Evolutionary conservation across 2,113 vertebrate genomes (phyloP).

Genomic region (Forbesichthys papilliferus): DNA sequence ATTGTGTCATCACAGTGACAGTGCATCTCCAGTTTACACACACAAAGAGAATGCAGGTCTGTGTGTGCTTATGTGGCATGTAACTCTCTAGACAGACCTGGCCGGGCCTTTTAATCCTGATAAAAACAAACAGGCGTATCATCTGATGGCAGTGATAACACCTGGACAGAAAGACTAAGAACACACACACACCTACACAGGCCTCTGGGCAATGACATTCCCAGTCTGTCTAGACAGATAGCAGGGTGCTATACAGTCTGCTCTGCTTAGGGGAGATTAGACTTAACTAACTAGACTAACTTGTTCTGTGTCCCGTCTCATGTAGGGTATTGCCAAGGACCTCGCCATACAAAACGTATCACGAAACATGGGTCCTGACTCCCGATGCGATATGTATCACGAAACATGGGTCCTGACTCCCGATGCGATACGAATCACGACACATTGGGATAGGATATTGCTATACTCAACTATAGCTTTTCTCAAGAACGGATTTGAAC

Average conservation of each 20-base stretch:
- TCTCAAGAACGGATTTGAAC: too few relatives aligned
- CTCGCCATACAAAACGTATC: too few relatives aligned
- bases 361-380: too few relatives aligned
- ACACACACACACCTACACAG: slow-evolving; percentile 13
- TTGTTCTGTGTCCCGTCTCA: background rate
- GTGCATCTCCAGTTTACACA: background rate
- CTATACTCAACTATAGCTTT: too few relatives aligned
- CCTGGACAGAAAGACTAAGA: slow-evolving; percentile 40
- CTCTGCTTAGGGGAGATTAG: slow-evolving; percentile 41
- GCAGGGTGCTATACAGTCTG: slow-evolving; percentile 31
- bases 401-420: too few relatives aligned
- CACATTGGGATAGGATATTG: background rate
- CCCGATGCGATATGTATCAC: too few relatives aligned
- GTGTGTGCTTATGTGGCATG: slow-evolving; percentile 35
- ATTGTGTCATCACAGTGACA: background rate
- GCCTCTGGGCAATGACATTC: slow-evolving; percentile 53
- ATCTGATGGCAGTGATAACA: slow-evolving; percentile 57
- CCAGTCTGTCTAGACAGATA: slow-evolving; percentile 59
- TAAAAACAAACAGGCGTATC: slow-evolving; percentile 55
- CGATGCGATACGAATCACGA: too few relatives aligned
- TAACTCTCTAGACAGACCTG: slow-evolving; percentile 23
- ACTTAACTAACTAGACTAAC: slow-evolving; percentile 47
- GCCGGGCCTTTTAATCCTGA: slow-evolving; percentile 44
- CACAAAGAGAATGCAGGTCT: slow-evolving; percentile 15
- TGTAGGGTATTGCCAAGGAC: too few relatives aligned